Evolutionary conservation across 2,888 invertebrate species (phyloP), one percentile per base, ranked within the genome.

Genomic region (Eristalis arbustorum): DNA sequence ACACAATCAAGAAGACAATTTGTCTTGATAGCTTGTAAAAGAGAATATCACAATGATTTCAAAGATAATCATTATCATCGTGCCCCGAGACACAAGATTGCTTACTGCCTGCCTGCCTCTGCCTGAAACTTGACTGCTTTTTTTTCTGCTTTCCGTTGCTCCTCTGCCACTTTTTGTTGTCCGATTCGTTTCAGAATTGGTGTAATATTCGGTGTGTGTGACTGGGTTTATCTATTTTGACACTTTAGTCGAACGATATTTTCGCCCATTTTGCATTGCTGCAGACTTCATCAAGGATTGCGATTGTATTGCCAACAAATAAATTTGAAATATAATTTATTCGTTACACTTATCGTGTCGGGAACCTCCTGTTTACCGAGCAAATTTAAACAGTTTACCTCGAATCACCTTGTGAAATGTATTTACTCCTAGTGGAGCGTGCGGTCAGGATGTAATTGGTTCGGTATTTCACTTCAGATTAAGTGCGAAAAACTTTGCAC

Each of bases 21-120:
- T 87, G 82, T 82, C 87, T 87, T 87, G 83, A 78, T 87, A 87
- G 87, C 82, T 75, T 87, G 82, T 87, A 83, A 87, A 87, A 83
- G 78, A 82, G 87, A 83, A 75, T 63, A 79, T 57, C 74, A 74
- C 66, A 87, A 82, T 71, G 87, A 87, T 87, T 83, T 82, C 75
- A 72, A 83, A 87, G 78, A 79, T 87, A 75, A 85, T 81, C 77
- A 81, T 81, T 61, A 81, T 80, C 62, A 49, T 81, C 68, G 72
- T 76, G 13, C 63, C 37, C 64, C 40, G 64, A 28, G 62, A 62
- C 76, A 82, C 64, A 68, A 79, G 79, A 80, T 80, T 73, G 81
- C 64, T 74, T 28, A 37, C 59, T 63, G 64, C 11, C n/a, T 25
- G 8, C 37, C 10, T 34, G n/a, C 56, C 63, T 49, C 42, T 49